Conservation (phyloP, 2,797 vertebrate genomes). For the Acanthurus lineatus region DNA sequence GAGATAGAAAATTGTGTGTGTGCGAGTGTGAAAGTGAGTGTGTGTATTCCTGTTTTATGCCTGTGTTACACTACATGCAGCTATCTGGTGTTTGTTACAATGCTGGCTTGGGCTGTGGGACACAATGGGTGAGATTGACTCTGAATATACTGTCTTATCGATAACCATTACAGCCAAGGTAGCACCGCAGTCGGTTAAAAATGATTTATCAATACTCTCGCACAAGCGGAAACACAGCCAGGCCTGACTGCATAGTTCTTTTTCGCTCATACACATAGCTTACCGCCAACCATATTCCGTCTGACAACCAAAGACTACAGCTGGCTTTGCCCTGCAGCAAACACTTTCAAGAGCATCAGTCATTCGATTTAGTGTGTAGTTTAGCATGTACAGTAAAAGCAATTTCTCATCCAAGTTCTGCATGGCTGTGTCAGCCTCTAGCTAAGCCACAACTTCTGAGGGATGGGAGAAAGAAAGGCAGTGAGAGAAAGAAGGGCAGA, state of each 20-base stretch:
- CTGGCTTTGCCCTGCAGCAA: slow-evolving; percentile 71
- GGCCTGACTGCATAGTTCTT: slow-evolving; percentile 59
- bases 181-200: slow-evolving; percentile 79
- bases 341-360: slow-evolving; percentile 74
- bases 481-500: slow-evolving; percentile 32
- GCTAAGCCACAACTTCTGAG: slow-evolving; percentile 78
- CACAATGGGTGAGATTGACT: slow-evolving; percentile 75
- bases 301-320: slow-evolving; percentile 74
- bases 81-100: slow-evolving; percentile 55
- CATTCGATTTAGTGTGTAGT: slow-evolving; percentile 73
- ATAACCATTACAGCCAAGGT: slow-evolving; percentile 79
- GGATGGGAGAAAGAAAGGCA: slow-evolving; percentile 61
- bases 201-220: slow-evolving; percentile 81
- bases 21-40: slow-evolving; percentile 5
- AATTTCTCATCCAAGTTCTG: slow-evolving; percentile 74
- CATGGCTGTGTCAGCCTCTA: slow-evolving; percentile 75
- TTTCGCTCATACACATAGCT: slow-evolving; percentile 54
- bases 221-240: slow-evolving; percentile 64
- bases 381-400: slow-evolving; percentile 80
- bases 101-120: slow-evolving; percentile 49
- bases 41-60: slow-evolving; percentile 52
- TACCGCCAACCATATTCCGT: slow-evolving; percentile 58
- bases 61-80: slow-evolving; percentile 48
- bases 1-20: slow-evolving; percentile 34
- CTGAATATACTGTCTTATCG: slow-evolving; percentile 78